Evolutionary conservation across 2,888 invertebrate genomes (phyloP).

Genomic region (Latheticus oryzae): DNA sequence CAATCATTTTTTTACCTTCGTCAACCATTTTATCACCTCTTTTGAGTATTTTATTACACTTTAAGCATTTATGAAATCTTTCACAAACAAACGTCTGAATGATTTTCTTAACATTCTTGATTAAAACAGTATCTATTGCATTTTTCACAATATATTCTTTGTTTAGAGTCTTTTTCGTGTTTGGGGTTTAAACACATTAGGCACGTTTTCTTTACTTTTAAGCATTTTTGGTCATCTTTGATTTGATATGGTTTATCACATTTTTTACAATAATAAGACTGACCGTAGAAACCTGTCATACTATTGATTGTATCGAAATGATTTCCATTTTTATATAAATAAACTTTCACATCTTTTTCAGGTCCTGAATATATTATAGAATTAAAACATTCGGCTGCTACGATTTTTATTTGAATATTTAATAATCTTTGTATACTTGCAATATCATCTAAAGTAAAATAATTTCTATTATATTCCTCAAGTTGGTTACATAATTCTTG

Average conservation of each 20-base stretch:
- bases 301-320: conserved; percentile 30
- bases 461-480: too few relatives aligned
- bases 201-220: conserved; percentile 17
- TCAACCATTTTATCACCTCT: conserved; percentile 14
- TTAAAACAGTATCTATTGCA: conserved; percentile 16
- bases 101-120: conserved; percentile 21
- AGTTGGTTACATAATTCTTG: too few relatives aligned
- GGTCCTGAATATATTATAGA: conserved; percentile 14
- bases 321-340: conserved; percentile 31
- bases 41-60: conserved; percentile 25
- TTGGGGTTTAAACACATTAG: conserved; percentile 21
- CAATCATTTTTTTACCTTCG: conserved; percentile 9
- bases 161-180: conserved; percentile 17
- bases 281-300: conserved; percentile 32
- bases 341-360: conserved; percentile 15
- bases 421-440: too few relatives aligned
- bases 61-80: conserved; percentile 24
- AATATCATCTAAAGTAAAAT: too few relatives aligned
- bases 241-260: conserved; percentile 31
- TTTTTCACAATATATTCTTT: conserved; percentile 21
- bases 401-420: conserved; percentile 17
- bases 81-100: too few relatives aligned
- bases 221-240: conserved; percentile 24
- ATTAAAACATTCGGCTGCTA: conserved; percentile 13
- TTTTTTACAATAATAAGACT: conserved; percentile 33